A percentile compares a stretch with the other conserved stretches of the same genome.
These are phyloP conservation scores for Heliornis fulica DNA, from an alignment of 2,113 vertebrate genomes.

Conservation along the genomic window DNA sequence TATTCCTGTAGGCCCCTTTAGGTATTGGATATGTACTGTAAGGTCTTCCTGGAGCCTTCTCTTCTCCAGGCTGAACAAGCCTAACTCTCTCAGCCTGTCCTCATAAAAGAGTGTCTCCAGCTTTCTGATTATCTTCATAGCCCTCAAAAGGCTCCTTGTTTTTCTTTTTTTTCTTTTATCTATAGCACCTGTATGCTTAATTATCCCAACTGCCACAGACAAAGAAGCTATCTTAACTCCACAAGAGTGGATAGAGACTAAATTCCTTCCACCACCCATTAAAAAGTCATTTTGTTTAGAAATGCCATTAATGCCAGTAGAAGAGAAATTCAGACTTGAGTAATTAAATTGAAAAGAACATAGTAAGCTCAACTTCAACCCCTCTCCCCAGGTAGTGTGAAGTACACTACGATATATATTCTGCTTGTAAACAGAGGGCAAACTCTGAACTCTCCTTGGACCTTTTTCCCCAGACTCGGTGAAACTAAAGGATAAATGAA, in stretches of 20 bases:
- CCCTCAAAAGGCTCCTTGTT: too few relatives aligned
- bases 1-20: background rate
- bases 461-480: background rate
- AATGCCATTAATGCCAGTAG: background rate
- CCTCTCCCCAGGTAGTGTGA: background rate
- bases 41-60: too few relatives aligned
- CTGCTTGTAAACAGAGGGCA: background rate
- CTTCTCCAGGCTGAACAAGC: too few relatives aligned
- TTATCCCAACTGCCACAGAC: background rate
- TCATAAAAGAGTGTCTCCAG: too few relatives aligned
- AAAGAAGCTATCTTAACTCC: background rate
- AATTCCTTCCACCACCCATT: background rate
- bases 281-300: background rate
- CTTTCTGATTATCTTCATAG: too few relatives aligned
- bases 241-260: background rate
- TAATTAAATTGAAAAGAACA: background rate
- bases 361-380: background rate
- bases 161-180: background rate
- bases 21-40: too few relatives aligned
- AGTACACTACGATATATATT: background rate
- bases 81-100: too few relatives aligned
- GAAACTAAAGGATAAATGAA: background rate
- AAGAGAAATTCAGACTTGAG: background rate
- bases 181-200: background rate
- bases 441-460: background rate